phyloP scores from a whole-genome alignment of 2,888 invertebrate species.

The Eupsilia transversa region DNA sequence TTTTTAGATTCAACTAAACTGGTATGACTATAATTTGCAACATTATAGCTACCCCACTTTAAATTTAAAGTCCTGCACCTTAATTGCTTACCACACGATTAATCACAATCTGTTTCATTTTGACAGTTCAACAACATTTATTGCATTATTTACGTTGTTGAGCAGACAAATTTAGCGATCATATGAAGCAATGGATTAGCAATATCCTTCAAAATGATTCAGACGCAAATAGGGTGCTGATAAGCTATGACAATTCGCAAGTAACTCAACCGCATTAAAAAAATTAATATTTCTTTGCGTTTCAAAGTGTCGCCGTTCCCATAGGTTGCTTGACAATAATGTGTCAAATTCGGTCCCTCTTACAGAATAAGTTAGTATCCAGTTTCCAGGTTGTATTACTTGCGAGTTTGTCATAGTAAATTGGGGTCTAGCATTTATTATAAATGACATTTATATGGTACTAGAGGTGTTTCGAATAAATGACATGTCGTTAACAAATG shows the following conservation, averaged over 20 bases:
- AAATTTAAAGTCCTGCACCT: background rate
- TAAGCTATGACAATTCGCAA: background rate
- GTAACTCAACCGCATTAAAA: background rate
- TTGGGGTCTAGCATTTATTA: no score
- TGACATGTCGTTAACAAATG: background rate
- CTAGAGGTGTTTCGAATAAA: background rate
- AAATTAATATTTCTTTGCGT: background rate
- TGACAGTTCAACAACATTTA: no score
- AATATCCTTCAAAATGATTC: no score
- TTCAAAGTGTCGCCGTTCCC: background rate
- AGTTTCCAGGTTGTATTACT: background rate
- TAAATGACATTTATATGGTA: background rate
- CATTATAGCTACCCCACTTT: background rate
- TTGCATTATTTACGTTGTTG: no score
- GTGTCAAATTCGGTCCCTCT: background rate
- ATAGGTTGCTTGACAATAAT: no score
- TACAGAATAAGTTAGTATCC: background rate
- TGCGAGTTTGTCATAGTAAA: background rate
- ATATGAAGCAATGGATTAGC: no score
- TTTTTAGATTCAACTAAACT: conserved; percentile 2
- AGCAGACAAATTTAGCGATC: no score
- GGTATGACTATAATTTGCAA: conserved; percentile 4
- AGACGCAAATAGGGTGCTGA: no score
- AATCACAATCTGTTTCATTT: no score
- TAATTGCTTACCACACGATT: no score